These are phyloP conservation scores for Drosophila hydei DNA, from an alignment of 1,140 invertebrate species.

Conservation along the genomic window DNA sequence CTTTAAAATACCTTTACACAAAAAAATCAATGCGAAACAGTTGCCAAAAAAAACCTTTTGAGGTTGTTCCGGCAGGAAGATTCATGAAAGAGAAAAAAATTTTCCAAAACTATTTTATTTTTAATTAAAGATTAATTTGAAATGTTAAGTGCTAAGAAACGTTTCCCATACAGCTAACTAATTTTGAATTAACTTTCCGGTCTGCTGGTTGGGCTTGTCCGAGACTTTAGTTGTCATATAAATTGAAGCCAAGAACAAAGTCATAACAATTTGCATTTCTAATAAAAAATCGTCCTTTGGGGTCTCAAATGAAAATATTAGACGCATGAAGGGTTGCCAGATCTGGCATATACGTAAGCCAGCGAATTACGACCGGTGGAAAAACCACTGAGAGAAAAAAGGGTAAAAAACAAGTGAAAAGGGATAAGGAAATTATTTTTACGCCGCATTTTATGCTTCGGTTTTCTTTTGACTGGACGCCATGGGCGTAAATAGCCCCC, in stretches of 20 bases:
- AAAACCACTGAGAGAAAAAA: neutral
- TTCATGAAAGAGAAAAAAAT: neutral
- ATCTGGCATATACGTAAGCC: constrained; percentile 31
- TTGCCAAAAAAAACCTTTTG: neutral
- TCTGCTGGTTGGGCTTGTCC: neutral
- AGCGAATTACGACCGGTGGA: neutral
- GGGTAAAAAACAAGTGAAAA: constrained; percentile 29
- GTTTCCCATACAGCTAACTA: neutral
- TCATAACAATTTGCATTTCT: constrained; percentile 71
- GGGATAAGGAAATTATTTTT: constrained; percentile 45
- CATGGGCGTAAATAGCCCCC: neutral
- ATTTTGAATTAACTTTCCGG: neutral
- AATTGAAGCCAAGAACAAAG: constrained; percentile 43
- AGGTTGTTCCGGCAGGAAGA: neutral
- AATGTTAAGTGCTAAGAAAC: too few relatives aligned
- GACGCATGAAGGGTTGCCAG: constrained; percentile 48
- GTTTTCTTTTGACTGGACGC: constrained; percentile 3
- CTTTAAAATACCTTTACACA: constrained; percentile 1
- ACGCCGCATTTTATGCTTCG: constrained; percentile 40
- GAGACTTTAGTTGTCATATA: constrained; percentile 23
- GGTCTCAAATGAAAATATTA: constrained; percentile 49
- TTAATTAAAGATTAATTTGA: neutral
- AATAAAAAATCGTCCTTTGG: constrained; percentile 27
- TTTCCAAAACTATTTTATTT: neutral
- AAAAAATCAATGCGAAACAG: constrained; percentile 4